phyloP scores from a whole-genome alignment of 2,797 vertebrate species.

The Megalops cyprinoides region DNA sequence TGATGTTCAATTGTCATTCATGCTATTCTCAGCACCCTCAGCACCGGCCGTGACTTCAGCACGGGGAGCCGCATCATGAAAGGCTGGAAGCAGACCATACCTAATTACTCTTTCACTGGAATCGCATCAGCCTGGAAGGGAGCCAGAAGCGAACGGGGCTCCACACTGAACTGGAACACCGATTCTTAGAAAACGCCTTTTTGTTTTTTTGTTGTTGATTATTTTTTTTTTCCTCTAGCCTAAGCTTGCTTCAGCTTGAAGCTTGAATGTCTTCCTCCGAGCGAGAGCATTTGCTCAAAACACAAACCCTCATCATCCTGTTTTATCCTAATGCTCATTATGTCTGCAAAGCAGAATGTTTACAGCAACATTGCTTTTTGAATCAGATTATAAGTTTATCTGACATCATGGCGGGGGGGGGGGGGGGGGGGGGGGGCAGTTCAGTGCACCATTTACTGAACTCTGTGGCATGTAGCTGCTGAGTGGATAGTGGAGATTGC shows the following conservation, averaged over 20 bases:
- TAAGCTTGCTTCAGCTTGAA: neutral
- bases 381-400: neutral
- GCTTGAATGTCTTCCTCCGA: neutral
- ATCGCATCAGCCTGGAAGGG: slow-evolving; percentile 8
- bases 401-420: too few relatives aligned
- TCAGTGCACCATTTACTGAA: too few relatives aligned
- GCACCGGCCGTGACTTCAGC: neutral
- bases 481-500: too few relatives aligned
- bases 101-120: slow-evolving; percentile 8
- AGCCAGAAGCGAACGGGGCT: neutral
- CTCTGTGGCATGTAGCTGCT: too few relatives aligned
- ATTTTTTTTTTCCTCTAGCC: neutral
- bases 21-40: too few relatives aligned
- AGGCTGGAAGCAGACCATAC: neutral
- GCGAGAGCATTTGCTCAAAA: too few relatives aligned
- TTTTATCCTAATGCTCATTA: neutral
- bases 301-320: too few relatives aligned
- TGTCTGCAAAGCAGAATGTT: neutral
- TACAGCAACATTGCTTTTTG: neutral
- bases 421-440: too few relatives aligned
- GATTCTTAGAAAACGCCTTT: neutral
- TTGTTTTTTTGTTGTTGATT: too few relatives aligned
- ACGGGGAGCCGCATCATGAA: neutral
- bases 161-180: neutral
- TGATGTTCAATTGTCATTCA: too few relatives aligned